A percentile compares a stretch with the other conserved stretches of the same genome.
phyloP scores from a whole-genome alignment of 2,113 vertebrate genomes.

The Cyphomyrus discorhynchus region DNA sequence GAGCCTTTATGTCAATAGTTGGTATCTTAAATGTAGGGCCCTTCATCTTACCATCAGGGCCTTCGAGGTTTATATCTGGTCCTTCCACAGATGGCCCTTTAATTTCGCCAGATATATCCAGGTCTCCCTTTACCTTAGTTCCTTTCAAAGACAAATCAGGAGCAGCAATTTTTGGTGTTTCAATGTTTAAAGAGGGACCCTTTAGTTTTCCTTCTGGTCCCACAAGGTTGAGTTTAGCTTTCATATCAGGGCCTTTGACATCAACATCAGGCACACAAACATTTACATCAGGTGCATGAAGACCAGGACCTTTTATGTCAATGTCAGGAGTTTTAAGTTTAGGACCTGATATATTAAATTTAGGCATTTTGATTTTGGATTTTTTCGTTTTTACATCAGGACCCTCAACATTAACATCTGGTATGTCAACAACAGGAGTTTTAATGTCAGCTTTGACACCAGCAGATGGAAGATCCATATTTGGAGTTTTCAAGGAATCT shows the following conservation, averaged over 20 bases:
- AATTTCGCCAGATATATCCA: slow-evolving; percentile 43
- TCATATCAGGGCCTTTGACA: slow-evolving; percentile 29
- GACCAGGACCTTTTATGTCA: slow-evolving; percentile 56
- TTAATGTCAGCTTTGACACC: slow-evolving; percentile 35
- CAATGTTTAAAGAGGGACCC: slow-evolving; percentile 39
- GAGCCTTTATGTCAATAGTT: slow-evolving; percentile 43
- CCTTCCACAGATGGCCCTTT: slow-evolving; percentile 29
- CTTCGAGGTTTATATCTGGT: slow-evolving; percentile 25
- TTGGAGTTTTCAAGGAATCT: slow-evolving; percentile 48
- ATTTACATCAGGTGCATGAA: slow-evolving; percentile 40
- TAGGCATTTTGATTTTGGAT: slow-evolving; percentile 55
- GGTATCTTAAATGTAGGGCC: slow-evolving; percentile 56
- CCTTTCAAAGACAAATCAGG: slow-evolving; percentile 20
- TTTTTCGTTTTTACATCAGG: slow-evolving; percentile 57
- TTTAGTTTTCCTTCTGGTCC: slow-evolving; percentile 11
- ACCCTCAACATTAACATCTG: slow-evolving; percentile 46
- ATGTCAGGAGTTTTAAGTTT: slow-evolving; percentile 47
- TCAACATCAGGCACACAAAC: slow-evolving; percentile 27
- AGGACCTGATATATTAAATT: slow-evolving; percentile 43
- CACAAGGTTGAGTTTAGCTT: slow-evolving; percentile 20
- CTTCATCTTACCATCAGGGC: slow-evolving; percentile 45
- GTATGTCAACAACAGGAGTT: slow-evolving; percentile 30
- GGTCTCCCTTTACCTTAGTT: slow-evolving; percentile 44
- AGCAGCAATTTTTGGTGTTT: slow-evolving; percentile 29
- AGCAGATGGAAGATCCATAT: slow-evolving; percentile 48